Evolutionary conservation across 2,797 vertebrate species (phyloP).

Genomic region (Leptoclinus maculatus): DNA sequence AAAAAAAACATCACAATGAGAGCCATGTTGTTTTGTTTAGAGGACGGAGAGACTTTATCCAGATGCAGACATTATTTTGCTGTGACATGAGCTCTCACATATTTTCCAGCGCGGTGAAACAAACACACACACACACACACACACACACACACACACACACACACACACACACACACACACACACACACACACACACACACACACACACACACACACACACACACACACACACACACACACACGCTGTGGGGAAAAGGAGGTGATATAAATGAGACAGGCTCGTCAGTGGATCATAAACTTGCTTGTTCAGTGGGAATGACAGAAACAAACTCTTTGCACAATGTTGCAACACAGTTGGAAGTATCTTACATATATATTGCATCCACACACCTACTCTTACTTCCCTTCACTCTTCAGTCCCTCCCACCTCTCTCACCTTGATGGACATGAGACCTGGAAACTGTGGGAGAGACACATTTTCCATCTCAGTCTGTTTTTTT

Average conservation of each 20-base stretch:
- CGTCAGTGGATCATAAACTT: neutral
- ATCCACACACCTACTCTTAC: neutral
- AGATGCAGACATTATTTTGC: conserved; percentile 42
- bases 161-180: neutral
- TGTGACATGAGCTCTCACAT: conserved; percentile 16
- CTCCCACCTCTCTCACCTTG: conserved; percentile 39
- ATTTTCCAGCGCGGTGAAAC: conserved; percentile 28
- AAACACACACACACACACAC: neutral
- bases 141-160: neutral
- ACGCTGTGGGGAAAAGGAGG: neutral
- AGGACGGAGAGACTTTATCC: conserved; percentile 14
- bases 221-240: neutral
- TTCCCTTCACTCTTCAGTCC: neutral
- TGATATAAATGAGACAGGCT: conserved; percentile 25
- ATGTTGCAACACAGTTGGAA: neutral
- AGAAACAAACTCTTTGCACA: neutral
- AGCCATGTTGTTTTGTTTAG: conserved; percentile 46
- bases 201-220: neutral
- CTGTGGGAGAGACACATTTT: conserved; percentile 40
- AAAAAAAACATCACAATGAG: conserved; percentile 20
- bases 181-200: neutral
- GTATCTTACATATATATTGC: neutral
- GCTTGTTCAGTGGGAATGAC: neutral
- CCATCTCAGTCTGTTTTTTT: conserved; percentile 27
- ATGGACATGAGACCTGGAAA: conserved; percentile 41